phyloP scores from a whole-genome alignment of 2,888 invertebrate species.

The Rhogogaster chlorosoma region DNA sequence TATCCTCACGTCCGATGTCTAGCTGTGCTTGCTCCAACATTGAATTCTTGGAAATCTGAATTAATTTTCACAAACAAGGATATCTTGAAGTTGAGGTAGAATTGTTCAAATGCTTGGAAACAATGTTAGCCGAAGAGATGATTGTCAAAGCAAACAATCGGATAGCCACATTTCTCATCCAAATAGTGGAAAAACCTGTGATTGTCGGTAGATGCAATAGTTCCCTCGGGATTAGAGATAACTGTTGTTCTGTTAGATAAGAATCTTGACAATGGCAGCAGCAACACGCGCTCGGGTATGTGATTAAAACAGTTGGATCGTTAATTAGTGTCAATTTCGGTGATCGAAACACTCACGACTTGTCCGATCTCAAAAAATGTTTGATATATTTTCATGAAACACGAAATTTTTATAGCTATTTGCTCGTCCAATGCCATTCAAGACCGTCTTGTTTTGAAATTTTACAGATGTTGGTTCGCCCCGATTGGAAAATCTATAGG shows the following conservation, averaged over 20 bases:
- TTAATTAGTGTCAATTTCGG: not conserved
- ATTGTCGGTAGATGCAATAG: not conserved
- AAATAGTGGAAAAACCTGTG: not conserved
- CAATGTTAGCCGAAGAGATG: not conserved
- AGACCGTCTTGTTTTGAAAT: not conserved
- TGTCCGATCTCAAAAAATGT: not conserved
- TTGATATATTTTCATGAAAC: not conserved
- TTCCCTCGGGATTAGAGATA: not conserved
- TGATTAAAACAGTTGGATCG: not conserved
- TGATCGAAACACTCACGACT: not conserved
- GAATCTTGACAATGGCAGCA: not conserved
- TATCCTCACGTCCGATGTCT: not conserved
- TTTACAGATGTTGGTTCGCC: conserved; percentile 87
- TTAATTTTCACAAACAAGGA: not conserved
- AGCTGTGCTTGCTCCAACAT: not conserved
- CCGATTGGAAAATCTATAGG: conserved; percentile 91
- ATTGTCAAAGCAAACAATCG: not conserved
- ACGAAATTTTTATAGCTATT: not conserved
- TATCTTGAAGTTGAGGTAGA: not conserved
- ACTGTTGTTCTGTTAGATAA: not conserved
- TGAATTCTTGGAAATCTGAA: not conserved
- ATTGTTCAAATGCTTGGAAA: not conserved
- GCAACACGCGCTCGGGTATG: not conserved
- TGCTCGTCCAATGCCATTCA: not conserved
- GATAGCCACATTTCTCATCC: not conserved